These are phyloP conservation scores for Agrotis exclamationis DNA, from an alignment of 2,888 invertebrate genomes.

Conservation along the genomic window DNA sequence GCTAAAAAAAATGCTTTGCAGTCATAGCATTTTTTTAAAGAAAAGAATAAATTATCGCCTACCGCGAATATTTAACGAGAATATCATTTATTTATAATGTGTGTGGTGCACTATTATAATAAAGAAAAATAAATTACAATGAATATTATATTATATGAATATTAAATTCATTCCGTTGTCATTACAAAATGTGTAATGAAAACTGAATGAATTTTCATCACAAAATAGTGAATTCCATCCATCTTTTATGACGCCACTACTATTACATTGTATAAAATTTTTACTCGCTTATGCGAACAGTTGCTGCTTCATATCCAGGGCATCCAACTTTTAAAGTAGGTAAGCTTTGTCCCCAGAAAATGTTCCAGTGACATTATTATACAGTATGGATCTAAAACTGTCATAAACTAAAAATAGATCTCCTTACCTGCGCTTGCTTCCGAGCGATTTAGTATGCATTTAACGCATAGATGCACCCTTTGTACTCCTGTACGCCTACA, in stretches of 20 bases:
- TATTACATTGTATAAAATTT: neutral
- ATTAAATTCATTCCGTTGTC: neutral
- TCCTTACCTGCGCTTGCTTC: slow-evolving; percentile 72
- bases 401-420: slow-evolving; percentile 71
- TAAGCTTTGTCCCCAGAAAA: slow-evolving; percentile 24
- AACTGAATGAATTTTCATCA: too few species aligned
- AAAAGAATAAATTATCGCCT: too few species aligned
- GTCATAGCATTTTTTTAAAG: too few species aligned
- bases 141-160: too few species aligned
- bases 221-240: neutral
- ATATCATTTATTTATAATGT: too few species aligned
- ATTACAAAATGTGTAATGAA: too few species aligned
- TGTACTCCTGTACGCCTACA: slow-evolving; percentile 68
- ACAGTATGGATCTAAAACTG: slow-evolving; percentile 45
- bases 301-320: slow-evolving; percentile 24
- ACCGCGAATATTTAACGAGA: too few species aligned
- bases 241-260: slow-evolving; percentile 15
- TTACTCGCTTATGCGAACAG: slow-evolving; percentile 1
- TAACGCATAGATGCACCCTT: slow-evolving; percentile 81
- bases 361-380: slow-evolving; percentile 11
- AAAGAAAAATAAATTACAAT: too few species aligned
- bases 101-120: too few species aligned
- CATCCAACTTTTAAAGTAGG: slow-evolving; percentile 10
- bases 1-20: too few species aligned
- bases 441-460: slow-evolving; percentile 78